phyloP scores from a whole-genome alignment of 37 sponge, comb jelly and placozoan species.

The Lycopodina hypogea region DNA sequence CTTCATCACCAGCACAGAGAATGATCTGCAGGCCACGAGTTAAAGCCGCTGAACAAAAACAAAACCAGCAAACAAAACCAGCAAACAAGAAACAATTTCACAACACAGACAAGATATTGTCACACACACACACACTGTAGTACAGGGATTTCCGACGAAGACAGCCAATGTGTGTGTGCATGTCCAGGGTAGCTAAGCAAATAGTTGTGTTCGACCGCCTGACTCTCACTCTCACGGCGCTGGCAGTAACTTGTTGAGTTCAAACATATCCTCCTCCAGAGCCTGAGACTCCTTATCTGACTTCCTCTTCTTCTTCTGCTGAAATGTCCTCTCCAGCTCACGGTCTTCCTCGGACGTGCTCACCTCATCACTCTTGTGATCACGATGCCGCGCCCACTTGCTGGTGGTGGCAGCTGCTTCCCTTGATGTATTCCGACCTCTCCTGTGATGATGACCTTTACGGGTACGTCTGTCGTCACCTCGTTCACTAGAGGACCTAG shows the following conservation, averaged over 20 bases:
- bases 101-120: too few species aligned
- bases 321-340: constrained; percentile 19
- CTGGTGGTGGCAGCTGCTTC: neutral
- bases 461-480: neutral
- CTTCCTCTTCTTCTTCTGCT: neutral
- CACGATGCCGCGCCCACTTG: constrained; percentile 29
- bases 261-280: constrained; percentile 24
- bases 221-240: too few species aligned
- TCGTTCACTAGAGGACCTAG: neutral
- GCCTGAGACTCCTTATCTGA: neutral
- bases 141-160: too few species aligned
- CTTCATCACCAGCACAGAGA: too few species aligned
- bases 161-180: too few species aligned
- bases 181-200: too few species aligned
- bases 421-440: neutral
- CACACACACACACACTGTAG: too few species aligned
- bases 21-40: too few species aligned
- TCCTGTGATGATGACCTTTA: neutral
- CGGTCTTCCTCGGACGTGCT: constrained; percentile 18
- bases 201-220: too few species aligned
- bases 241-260: constrained; percentile 9
- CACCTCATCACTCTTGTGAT: neutral
- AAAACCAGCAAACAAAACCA: too few species aligned
- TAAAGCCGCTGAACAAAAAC: too few species aligned
- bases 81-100: too few species aligned